Evolutionary conservation across 2,888 invertebrate species (phyloP).

Genomic region (Pachymerium ferrugineum): DNA sequence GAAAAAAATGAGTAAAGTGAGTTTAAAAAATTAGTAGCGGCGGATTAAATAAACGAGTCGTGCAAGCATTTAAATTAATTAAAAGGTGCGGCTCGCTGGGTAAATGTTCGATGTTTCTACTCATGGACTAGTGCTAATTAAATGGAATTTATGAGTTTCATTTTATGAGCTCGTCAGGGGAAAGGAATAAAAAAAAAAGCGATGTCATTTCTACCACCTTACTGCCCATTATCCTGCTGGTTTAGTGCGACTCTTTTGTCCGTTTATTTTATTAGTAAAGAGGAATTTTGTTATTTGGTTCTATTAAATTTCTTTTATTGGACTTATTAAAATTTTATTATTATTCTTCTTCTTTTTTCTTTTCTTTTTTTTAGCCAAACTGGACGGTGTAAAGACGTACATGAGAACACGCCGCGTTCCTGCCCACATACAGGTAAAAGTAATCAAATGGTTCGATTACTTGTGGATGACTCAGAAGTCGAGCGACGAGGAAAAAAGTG

Average conservation of each 20-base stretch:
- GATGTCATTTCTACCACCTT: constrained; percentile 3
- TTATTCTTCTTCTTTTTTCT: background rate
- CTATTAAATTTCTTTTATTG: background rate
- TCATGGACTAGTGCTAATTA: constrained; percentile 17
- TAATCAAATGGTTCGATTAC: constrained; percentile 99
- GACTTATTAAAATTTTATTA: background rate
- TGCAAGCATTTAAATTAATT: constrained; percentile 9
- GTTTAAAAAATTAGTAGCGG: background rate
- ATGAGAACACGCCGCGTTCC: constrained; percentile 96
- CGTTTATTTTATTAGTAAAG: constrained; percentile 15
- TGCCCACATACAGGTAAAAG: constrained; percentile 89
- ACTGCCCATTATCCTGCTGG: background rate
- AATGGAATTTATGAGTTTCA: constrained; percentile 1
- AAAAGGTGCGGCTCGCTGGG: background rate
- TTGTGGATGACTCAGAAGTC: constrained; percentile 98
- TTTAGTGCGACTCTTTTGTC: constrained; percentile 2
- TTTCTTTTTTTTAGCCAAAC: constrained; percentile 67
- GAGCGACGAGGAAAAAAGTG: constrained; percentile 92
- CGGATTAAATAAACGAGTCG: constrained; percentile 5
- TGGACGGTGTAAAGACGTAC: constrained; percentile 97
- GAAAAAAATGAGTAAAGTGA: background rate
- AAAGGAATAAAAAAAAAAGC: constrained; percentile 19
- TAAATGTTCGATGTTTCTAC: background rate
- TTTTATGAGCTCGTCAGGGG: constrained; percentile 5
- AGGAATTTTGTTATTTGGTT: background rate